These are phyloP conservation scores for Spilarctia lutea DNA, from an alignment of 2,888 invertebrate genomes.

Conservation along the genomic window DNA sequence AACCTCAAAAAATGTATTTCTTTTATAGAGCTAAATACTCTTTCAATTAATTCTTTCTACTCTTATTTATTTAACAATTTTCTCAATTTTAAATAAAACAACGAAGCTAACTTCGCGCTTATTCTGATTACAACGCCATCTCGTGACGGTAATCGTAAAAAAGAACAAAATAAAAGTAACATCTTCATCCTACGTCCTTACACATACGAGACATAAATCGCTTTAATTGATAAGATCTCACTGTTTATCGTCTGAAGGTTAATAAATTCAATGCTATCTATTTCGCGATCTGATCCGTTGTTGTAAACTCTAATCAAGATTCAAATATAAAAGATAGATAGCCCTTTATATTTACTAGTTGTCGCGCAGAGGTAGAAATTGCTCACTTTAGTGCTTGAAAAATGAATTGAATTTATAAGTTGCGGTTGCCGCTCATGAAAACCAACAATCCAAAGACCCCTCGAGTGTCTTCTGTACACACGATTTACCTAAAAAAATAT, in stretches of 20 bases:
- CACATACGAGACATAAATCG: constrained; percentile 40
- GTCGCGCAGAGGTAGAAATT: neutral
- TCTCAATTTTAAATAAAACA: neutral
- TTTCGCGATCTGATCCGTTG: constrained; percentile 39
- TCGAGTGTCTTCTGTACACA: no score
- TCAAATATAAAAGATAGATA: constrained; percentile 10
- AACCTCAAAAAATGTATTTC: no score
- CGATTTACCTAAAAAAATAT: no score
- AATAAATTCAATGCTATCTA: constrained; percentile 47
- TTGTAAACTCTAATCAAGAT: constrained; percentile 37
- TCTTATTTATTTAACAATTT: neutral
- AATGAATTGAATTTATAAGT: no score
- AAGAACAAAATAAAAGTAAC: constrained; percentile 37
- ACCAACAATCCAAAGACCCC: neutral
- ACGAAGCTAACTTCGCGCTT: neutral
- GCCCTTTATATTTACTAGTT: neutral
- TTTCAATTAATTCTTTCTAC: no score
- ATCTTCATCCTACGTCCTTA: constrained; percentile 47
- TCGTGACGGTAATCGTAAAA: constrained; percentile 31
- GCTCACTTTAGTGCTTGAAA: neutral
- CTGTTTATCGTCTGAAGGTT: constrained; percentile 47
- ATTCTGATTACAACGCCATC: constrained; percentile 45
- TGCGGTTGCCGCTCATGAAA: neutral
- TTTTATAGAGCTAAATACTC: no score
- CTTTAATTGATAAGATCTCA: constrained; percentile 43